Base-by-base conservation (phyloP, 2,888 invertebrate species). In the Hybos culiciformis region DNA sequence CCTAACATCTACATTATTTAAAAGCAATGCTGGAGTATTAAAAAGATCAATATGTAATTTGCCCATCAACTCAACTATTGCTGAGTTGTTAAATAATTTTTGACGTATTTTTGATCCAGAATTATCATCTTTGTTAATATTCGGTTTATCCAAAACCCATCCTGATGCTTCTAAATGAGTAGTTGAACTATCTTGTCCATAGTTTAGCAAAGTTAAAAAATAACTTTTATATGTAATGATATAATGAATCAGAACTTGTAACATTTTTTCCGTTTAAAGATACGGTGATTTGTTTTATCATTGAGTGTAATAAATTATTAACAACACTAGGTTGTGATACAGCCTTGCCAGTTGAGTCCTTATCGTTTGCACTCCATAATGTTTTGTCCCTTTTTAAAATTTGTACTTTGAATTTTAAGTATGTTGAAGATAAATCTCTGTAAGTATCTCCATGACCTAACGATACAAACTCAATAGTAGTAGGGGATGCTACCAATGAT, bases 181-280 rank as follows among this genome's bases (percentile, higher is more conserved):
- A 14, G 12, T 31, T 7, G 31, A 15, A 31, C 14, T 31, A 31
- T 31, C 15, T n/a, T 4, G 12, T n/a, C n/a, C n/a, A 31, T 31
- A 6, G 6, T 14, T 15, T 14, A 14, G 31, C 18, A 44, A 20
- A 17, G 14, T 17, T 42, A 44, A 42, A 24, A 46, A 32, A 18
- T 43, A 45, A 19, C 40, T 26, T 14, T 43, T 3, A 33, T 43
- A n/a, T n/a, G n/a, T 43, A 47, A 4, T 36, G 24, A 18, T 47
- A 47, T 31, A 26, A 37, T 12, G 37, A 37, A 15, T 41, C 32
- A 2, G 44, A 31, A 15, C 43, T 26, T 23, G 37, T 39, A 19
- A 47, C 43, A 32, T 24, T 32, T 37, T 45, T 43, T 3, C 44
- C 44, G 41, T 47, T 47, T 21, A 47, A 36, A 29, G 8, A 36